Percentiles rank a stretch among this genome's conserved stretches.
These are phyloP conservation scores for Glaucidium brasilianum DNA, from an alignment of 2,113 vertebrate genomes.

Conservation along the genomic window DNA sequence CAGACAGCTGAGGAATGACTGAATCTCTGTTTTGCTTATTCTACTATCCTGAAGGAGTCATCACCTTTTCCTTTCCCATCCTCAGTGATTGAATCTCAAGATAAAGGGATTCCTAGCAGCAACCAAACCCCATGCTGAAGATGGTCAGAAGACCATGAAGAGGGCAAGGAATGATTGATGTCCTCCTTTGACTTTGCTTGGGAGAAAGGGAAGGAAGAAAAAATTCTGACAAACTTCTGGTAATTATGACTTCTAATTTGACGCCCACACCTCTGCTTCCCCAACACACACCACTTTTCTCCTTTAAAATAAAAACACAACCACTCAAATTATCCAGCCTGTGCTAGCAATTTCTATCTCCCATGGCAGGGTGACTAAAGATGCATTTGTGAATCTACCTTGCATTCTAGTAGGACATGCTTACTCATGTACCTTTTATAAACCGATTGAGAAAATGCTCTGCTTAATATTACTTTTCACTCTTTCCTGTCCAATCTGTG, in stretches of 20 bases:
- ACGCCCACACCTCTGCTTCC: neutral
- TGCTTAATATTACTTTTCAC: neutral
- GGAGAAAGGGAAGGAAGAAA: neutral
- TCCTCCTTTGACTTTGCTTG: neutral
- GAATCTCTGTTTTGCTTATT: neutral
- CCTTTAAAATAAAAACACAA: neutral
- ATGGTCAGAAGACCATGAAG: rapidly evolving
- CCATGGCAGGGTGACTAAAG: neutral
- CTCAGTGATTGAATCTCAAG: neutral
- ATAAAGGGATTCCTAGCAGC: neutral
- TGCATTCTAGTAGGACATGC: neutral
- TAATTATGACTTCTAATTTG: neutral
- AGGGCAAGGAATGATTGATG: neutral
- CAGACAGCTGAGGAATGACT: neutral
- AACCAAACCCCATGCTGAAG: neutral
- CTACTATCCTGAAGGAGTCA: neutral
- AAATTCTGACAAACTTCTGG: neutral
- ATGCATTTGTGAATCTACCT: neutral
- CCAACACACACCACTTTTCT: neutral
- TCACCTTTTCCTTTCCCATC: neutral
- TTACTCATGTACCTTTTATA: neutral
- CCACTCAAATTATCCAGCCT: neutral
- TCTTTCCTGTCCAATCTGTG: neutral
- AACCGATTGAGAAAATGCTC: neutral
- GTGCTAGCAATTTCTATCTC: neutral